A percentile compares a stretch with the other conserved stretches of the same genome.
phyloP scores from a whole-genome alignment of 2,797 vertebrate species.

The Arctocebus calabarensis region DNA sequence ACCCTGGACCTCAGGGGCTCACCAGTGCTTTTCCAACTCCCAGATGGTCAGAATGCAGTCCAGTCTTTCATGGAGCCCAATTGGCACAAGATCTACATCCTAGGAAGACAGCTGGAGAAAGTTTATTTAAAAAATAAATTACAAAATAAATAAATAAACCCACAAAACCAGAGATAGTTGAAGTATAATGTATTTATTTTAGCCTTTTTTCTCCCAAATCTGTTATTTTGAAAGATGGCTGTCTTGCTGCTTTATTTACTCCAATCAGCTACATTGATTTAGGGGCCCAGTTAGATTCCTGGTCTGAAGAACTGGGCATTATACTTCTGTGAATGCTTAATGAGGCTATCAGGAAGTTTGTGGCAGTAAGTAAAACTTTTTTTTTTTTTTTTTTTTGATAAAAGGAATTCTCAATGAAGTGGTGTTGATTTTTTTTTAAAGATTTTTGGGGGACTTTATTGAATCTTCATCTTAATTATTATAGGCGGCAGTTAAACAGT shows the following conservation, averaged over 20 bases:
- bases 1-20: conserved; percentile 50
- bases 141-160: conserved; percentile 71
- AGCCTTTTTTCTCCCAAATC: conserved; percentile 33
- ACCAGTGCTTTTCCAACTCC: conserved; percentile 5
- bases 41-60: conserved; percentile 71
- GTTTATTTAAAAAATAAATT: conserved; percentile 77
- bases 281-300: conserved; percentile 12
- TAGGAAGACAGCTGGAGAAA: conserved; percentile 69
- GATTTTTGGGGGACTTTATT: background rate
- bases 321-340: conserved; percentile 41
- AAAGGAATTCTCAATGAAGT: conserved; percentile 36
- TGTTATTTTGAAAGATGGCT: conserved; percentile 74
- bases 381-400: background rate
- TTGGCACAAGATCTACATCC: conserved; percentile 51
- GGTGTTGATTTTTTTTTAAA: background rate
- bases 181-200: conserved; percentile 63
- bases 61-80: conserved; percentile 56
- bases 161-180: conserved; percentile 72
- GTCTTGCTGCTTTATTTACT: conserved; percentile 45
- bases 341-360: conserved; percentile 22
- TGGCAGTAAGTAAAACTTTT: background rate
- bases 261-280: conserved; percentile 63
- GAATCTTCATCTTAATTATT: conserved; percentile 35
- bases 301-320: conserved; percentile 17
- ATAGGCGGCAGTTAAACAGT: background rate